These are phyloP conservation scores for Fissipunctia ypsillon DNA, from an alignment of 2,888 invertebrate species.

Conservation along the genomic window DNA sequence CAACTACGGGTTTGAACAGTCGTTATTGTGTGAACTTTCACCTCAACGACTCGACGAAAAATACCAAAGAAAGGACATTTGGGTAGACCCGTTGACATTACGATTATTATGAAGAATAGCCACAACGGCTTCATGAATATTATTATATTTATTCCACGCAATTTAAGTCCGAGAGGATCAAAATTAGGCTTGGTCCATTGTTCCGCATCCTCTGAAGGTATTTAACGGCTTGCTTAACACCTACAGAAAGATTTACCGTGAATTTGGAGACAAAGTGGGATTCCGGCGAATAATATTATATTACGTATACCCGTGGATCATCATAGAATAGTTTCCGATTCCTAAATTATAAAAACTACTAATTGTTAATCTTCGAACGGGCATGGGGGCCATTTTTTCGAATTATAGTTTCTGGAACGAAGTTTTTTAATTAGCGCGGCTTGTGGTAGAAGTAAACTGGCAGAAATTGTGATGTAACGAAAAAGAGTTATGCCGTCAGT, in stretches of 20 bases:
- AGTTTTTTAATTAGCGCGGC: too few relatives aligned
- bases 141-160: conserved; percentile 7
- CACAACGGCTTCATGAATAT: conserved; percentile 11
- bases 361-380: background rate
- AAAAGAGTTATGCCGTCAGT: too few relatives aligned
- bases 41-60: background rate
- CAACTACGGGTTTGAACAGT: too few relatives aligned
- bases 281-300: background rate
- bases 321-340: background rate
- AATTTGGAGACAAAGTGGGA: background rate
- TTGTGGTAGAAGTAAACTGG: too few relatives aligned
- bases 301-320: background rate
- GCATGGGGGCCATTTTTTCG: too few relatives aligned
- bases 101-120: conserved; percentile 9
- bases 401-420: too few relatives aligned
- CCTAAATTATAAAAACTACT: background rate
- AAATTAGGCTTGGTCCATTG: conserved; percentile 12
- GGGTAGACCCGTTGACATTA: background rate
- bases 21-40: too few relatives aligned
- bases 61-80: background rate
- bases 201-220: background rate
- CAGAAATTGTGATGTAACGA: too few relatives aligned
- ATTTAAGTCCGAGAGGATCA: conserved; percentile 14
- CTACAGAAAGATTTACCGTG: conserved; percentile 10
- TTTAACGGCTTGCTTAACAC: conserved; percentile 17